Evolutionary conservation across 2,113 vertebrate genomes (phyloP).

Genomic region (Pao palembangensis): DNA sequence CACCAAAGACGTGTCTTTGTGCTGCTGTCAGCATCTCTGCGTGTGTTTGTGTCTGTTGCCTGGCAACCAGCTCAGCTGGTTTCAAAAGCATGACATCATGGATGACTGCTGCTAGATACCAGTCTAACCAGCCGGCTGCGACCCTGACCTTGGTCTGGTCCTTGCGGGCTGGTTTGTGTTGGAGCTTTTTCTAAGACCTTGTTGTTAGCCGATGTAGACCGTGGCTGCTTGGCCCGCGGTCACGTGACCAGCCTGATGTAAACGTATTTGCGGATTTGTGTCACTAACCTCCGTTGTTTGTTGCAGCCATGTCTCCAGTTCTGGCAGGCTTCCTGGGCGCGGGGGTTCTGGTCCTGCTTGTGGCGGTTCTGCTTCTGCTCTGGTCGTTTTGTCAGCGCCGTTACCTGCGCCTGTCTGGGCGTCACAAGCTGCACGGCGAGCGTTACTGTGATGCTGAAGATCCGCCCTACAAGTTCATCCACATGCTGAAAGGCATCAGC

Average conservation of each 20-base stretch:
- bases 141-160: neutral
- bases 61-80: neutral
- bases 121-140: too few species aligned
- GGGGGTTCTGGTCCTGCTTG: constrained; percentile 85
- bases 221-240: neutral
- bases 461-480: constrained; percentile 94
- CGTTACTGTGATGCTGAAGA: constrained; percentile 71
- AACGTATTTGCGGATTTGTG: neutral
- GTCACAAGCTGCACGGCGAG: constrained; percentile 74
- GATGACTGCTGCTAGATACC: too few species aligned
- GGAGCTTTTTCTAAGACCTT: too few species aligned
- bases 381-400: constrained; percentile 95
- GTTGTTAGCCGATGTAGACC: too few species aligned
- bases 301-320: constrained; percentile 90
- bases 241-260: too few species aligned
- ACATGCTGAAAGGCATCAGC: constrained; percentile 98
- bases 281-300: neutral
- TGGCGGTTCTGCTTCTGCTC: constrained; percentile 85
- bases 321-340: constrained; percentile 92
- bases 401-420: constrained; percentile 79
- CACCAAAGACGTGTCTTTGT: neutral
- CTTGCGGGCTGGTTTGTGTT: neutral
- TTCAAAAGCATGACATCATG: too few species aligned
- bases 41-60: neutral
- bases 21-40: neutral